Evolutionary conservation across 2,888 invertebrate genomes (phyloP), one percentile per base, ranked within the genome.

Genomic region (Halictus ligatus): DNA sequence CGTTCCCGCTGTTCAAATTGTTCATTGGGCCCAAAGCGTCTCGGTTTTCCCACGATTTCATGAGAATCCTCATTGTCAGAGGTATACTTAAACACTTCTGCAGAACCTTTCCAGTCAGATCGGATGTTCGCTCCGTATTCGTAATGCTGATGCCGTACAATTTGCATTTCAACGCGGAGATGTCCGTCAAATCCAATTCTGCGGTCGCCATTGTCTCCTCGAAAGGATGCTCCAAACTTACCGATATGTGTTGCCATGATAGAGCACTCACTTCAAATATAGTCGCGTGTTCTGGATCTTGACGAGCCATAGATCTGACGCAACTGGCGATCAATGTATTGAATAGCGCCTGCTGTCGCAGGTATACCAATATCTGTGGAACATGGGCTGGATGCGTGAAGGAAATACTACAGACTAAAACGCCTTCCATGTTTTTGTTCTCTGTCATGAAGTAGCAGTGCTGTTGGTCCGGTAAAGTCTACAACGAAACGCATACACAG

Each of bases 351-450:
- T 99, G 99, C 92, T 98, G 98, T 6, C 99, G 96, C 25, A 99
- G 96, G 88, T 97, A 97, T 64, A 97, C 97, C 60, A 99, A 96
- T 91, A 99, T 98, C 94, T 97, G 97, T 75, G 99, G 97, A 84
- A 99, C 98, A 95, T 99, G 98, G 12, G 98, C 97, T 2, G 99
- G 99, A 95, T 99, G 99, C 0, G 98, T 98, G 96, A 99, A 99
- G 0, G 99, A 98, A 82, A 99, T 97, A 86, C 97, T 97, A 76
- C 96, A 96, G 76, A 98, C 97, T 91, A 97, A 95, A 89, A 97
- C 97, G 10, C 98, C 98, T 88, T 97, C 97, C 95, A 98, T 95
- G 48, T 96, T 96, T 87, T 97, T 97, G 87, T 97, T 97, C 94
- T 98, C 98, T 46, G 98, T 98, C 96, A 99, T 96, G 95, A 98